Percentiles rank a stretch among this genome's conserved stretches.
phyloP scores from a whole-genome alignment of 1,140 invertebrate species.

The Archivesica marissinica region DNA sequence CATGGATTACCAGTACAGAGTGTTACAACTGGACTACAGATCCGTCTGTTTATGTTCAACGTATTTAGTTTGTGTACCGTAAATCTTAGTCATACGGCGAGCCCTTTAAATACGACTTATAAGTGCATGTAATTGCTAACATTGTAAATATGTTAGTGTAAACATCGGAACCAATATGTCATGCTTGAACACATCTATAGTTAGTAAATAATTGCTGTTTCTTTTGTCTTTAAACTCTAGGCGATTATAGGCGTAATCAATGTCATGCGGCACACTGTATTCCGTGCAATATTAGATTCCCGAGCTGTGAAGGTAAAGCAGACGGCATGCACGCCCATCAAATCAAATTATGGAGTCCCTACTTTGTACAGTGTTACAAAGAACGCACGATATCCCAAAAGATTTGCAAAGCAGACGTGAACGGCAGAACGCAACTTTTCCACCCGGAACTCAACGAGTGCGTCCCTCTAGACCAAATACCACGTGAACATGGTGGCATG shows the following conservation, averaged over 20 bases:
- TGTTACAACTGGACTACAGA: too few species aligned
- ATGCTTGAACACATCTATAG: too few species aligned
- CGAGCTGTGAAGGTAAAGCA: slow-evolving; percentile 62
- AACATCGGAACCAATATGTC: too few species aligned
- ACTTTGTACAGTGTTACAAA: slow-evolving; percentile 60
- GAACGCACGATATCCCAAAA: slow-evolving; percentile 53
- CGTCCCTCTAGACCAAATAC: slow-evolving; percentile 52
- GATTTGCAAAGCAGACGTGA: slow-evolving; percentile 28
- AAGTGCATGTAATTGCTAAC: too few species aligned
- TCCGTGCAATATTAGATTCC: slow-evolving; percentile 50
- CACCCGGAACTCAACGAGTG: slow-evolving; percentile 49
- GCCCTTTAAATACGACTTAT: too few species aligned
- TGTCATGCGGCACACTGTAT: slow-evolving; percentile 53
- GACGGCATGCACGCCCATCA: slow-evolving; percentile 56
- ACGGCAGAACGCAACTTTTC: slow-evolving; percentile 37
- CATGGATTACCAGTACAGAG: too few species aligned
- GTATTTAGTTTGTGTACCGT: too few species aligned
- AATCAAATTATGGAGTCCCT: slow-evolving; percentile 61
- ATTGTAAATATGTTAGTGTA: background rate
- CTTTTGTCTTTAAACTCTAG: background rate
- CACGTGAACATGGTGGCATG: slow-evolving; percentile 54
- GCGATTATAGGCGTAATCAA: slow-evolving; percentile 53
- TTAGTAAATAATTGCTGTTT: too few species aligned
- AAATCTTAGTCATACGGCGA: too few species aligned
- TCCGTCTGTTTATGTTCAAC: too few species aligned